These are phyloP conservation scores for Jacana jacana DNA, from an alignment of 2,113 vertebrate species.

Conservation along the genomic window DNA sequence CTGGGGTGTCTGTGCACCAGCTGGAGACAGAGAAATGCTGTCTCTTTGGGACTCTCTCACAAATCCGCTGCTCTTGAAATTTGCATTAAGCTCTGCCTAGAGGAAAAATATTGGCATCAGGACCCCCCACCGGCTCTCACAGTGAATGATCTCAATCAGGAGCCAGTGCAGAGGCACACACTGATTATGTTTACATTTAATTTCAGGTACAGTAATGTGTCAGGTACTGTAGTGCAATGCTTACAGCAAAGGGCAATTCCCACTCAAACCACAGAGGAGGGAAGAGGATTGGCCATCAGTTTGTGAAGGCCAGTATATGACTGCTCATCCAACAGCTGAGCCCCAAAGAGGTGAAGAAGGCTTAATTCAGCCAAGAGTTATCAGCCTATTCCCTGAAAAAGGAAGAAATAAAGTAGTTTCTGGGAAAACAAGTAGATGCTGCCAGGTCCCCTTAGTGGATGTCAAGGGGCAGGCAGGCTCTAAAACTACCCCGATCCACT, in stretches of 20 bases:
- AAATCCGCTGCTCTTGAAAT: not conserved
- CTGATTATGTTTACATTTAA: not conserved
- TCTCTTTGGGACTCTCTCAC: rapidly evolving
- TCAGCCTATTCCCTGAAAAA: not conserved
- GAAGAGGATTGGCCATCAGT: not conserved
- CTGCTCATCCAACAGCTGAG: not conserved
- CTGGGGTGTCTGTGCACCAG: not conserved
- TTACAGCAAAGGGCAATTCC: not conserved
- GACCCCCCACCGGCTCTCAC: not conserved
- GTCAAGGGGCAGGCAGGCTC: not conserved
- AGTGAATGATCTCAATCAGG: not conserved
- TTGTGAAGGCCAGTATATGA: not conserved
- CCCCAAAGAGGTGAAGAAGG: not conserved
- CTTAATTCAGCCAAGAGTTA: not conserved
- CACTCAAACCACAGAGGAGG: not conserved
- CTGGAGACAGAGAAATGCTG: not conserved
- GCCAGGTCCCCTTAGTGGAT: not conserved
- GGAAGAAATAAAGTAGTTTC: not conserved
- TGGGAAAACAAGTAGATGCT: not conserved
- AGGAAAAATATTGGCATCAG: not conserved
- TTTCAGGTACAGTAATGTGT: rapidly evolving
- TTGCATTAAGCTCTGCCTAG: not conserved
- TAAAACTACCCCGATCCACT: not conserved
- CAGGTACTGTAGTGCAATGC: not conserved
- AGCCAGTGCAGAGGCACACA: not conserved